Evolutionary conservation across 2,797 vertebrate genomes (phyloP).

Genomic region (Lutjanus campechanus): DNA sequence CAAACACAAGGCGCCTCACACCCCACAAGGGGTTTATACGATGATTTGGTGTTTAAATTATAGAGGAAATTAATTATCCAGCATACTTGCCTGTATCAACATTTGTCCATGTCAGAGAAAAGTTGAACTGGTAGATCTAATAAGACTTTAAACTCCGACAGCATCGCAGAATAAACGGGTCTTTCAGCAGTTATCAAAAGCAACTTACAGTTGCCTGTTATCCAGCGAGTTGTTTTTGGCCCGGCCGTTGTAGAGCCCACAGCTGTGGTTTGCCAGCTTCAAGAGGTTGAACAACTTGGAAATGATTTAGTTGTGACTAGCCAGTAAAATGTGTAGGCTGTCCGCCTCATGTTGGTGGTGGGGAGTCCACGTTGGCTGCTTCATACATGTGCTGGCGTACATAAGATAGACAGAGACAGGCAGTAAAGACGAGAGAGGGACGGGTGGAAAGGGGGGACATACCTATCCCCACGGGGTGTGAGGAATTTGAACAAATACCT

Average conservation of each 20-base stretch:
- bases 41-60: conserved; percentile 66
- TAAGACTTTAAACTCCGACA: conserved; percentile 64
- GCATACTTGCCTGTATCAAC: conserved; percentile 67
- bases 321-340: conserved; percentile 66
- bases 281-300: conserved; percentile 72
- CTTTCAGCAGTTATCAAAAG: conserved; percentile 77
- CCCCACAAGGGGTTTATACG: conserved; percentile 50
- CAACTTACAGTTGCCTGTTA: conserved; percentile 76
- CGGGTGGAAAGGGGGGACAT: conserved; percentile 76
- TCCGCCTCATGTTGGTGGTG: conserved; percentile 49
- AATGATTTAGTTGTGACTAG: conserved; percentile 73
- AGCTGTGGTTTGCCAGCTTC: conserved; percentile 74
- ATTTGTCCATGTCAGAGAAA: conserved; percentile 77
- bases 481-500: conserved; percentile 92
- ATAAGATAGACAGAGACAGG: conserved; percentile 86
- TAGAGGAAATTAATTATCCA: conserved; percentile 75
- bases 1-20: conserved; percentile 55
- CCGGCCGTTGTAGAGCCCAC: conserved; percentile 52
- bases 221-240: conserved; percentile 80
- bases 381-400: conserved; percentile 79
- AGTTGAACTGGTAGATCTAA: conserved; percentile 65
- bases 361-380: conserved; percentile 59
- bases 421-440: conserved; percentile 80
- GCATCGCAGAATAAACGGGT: conserved; percentile 64
- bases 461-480: conserved; percentile 88